phyloP scores from a whole-genome alignment of 2,797 vertebrate genomes.

The Tauraco hartlaubi region DNA sequence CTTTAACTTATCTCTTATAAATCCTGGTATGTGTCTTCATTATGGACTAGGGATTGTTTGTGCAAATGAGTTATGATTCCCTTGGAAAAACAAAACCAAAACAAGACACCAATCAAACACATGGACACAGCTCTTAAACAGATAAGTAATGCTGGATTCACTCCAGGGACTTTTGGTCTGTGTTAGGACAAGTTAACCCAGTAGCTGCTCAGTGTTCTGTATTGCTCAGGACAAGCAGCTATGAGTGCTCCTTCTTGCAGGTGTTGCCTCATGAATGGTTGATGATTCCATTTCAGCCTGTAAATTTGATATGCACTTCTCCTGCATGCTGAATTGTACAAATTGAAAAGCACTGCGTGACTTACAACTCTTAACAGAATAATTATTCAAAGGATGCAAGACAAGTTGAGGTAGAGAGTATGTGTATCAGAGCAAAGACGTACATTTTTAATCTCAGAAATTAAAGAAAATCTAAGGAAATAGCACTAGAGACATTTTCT shows the following conservation, averaged over 20 bases:
- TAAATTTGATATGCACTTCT: background rate
- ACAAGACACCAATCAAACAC: background rate
- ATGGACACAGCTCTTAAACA: background rate
- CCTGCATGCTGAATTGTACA: background rate
- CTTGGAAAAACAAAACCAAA: slow-evolving; percentile 11
- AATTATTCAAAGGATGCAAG: background rate
- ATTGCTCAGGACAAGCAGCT: background rate
- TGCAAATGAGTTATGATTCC: slow-evolving; percentile 43
- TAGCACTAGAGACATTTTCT: background rate
- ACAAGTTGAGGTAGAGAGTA: background rate
- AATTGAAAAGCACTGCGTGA: background rate
- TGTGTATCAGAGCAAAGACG: background rate
- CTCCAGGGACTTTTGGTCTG: background rate
- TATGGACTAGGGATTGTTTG: background rate
- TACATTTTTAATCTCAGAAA: background rate
- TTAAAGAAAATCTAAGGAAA: background rate
- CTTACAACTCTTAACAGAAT: background rate
- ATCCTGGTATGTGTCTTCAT: background rate
- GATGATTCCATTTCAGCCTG: background rate
- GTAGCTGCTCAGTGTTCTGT: background rate
- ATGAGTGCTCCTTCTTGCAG: background rate
- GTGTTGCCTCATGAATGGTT: background rate
- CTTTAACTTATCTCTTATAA: slow-evolving; percentile 42
- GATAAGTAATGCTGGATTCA: background rate
- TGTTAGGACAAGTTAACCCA: slow-evolving; percentile 21